Evolutionary conservation across 2,888 invertebrate genomes (phyloP).

Genomic region (Polietes domitor): DNA sequence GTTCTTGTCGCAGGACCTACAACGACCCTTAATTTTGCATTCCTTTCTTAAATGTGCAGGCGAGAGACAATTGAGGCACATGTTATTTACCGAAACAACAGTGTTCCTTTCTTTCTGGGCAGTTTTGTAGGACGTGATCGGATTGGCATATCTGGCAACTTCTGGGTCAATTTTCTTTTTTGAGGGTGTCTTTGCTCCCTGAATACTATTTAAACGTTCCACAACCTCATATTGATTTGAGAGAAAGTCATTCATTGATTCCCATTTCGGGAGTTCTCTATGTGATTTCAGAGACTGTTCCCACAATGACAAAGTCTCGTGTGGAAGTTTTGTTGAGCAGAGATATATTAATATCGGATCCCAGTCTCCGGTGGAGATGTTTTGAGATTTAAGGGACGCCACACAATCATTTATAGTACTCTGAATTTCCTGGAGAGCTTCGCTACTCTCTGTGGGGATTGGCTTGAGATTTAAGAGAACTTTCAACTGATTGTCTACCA

Average conservation of each 20-base stretch:
- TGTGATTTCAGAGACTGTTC: conserved; percentile 35
- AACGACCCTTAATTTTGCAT: conserved; percentile 6
- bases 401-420: conserved; percentile 28
- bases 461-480: conserved; percentile 7
- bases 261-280: conserved; percentile 30
- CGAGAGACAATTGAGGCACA: conserved; percentile 31
- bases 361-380: conserved; percentile 18
- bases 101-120: neutral
- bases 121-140: neutral
- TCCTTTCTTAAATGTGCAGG: neutral
- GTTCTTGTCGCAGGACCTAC: too few relatives aligned
- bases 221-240: conserved; percentile 25
- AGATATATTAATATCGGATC: conserved; percentile 40
- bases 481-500: conserved; percentile 32
- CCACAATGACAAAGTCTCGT: neutral
- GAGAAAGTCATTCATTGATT: conserved; percentile 26
- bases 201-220: conserved; percentile 32
- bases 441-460: conserved; percentile 5
- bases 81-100: conserved; percentile 25
- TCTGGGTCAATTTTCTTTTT: neutral
- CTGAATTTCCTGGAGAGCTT: conserved; percentile 17
- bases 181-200: neutral
- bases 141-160: neutral
- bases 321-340: conserved; percentile 30
- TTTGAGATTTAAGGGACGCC: neutral